Evolutionary conservation across 2,888 invertebrate species (phyloP), one percentile per base, ranked within the genome.

Genomic region (Barypeithes pellucidus): DNA sequence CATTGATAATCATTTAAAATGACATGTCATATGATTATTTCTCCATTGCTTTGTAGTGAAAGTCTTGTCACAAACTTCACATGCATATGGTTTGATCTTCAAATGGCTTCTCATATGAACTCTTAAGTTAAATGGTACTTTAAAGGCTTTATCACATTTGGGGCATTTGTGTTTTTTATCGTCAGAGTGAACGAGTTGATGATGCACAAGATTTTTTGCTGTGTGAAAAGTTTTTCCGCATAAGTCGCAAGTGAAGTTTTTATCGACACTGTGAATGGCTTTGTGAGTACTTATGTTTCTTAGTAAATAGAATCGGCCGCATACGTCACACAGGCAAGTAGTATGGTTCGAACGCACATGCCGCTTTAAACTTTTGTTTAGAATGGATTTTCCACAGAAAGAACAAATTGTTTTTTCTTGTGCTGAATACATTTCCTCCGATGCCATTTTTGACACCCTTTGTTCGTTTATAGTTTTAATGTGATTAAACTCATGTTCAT

Each of bases 11-110:
- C 12, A 36, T 12, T 36, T 8, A 12, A 9, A 36, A 14, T 43
- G 43, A 5, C 43, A 2, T 16, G 5, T 18, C 45, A 47, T 47
- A 20, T 47, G 45, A 20, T 47, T 47, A 50, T 50, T n/a, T n/a
- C 50, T 50, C 24, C 50, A 24, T 62, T 82, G 83, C 29, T 80
- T 80, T 29, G 82, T 50, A 2, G 50, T 50, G 22, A 50, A 50
- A 5, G 50, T 24, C 8, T 50, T 50, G 11, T 50, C 24, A n/a
- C 50, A 50, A 22, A 24, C 5, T n/a, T 50, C 5, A 24, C 50
- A 50, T 16, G 50, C 12, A 24, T 22, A 50, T 12, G 50, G 50
- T 24, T 24, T 50, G 3, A 24, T 12, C 2, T 24, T 12, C 11
- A 24, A 24, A 22, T 50, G 50, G 4, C 12, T 24, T 50, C 50